phyloP scores from a whole-genome alignment of 2,113 vertebrate species.

The Antechinus flavipes region DNA sequence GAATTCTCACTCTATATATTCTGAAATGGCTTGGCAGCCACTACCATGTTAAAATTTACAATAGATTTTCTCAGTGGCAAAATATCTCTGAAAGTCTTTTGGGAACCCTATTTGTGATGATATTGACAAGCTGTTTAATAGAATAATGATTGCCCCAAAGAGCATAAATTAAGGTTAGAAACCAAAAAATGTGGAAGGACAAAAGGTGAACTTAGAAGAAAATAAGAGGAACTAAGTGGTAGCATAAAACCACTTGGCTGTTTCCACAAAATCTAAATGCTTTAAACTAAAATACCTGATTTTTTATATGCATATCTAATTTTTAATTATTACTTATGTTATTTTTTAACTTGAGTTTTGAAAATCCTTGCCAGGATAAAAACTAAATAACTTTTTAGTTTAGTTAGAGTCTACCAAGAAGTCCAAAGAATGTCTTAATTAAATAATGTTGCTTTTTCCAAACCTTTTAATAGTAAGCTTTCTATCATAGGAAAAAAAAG shows the following conservation, averaged over 20 bases:
- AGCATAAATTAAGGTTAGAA: slow-evolving; percentile 33
- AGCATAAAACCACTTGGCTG: slow-evolving; percentile 6
- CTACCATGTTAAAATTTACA: not conserved
- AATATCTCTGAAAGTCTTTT: not conserved
- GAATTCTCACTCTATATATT: not conserved
- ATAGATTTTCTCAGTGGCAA: not conserved
- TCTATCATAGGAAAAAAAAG: slow-evolving; percentile 17
- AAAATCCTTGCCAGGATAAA: not conserved
- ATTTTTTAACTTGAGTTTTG: not conserved
- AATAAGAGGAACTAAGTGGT: not conserved
- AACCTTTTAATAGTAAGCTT: not conserved
- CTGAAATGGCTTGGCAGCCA: not conserved
- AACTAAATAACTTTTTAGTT: not conserved
- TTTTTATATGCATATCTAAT: not conserved
- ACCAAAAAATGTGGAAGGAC: not conserved
- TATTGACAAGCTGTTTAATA: not conserved
- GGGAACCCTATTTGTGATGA: not conserved
- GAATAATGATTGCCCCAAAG: not conserved
- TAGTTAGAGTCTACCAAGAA: not conserved
- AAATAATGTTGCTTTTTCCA: not conserved
- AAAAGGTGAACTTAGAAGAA: not conserved
- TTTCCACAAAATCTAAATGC: not conserved
- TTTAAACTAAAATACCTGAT: not conserved
- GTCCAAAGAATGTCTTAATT: not conserved
- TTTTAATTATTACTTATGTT: not conserved